These are phyloP conservation scores for Apostichopus parvimensis DNA, from an alignment of 35 echinoderm and acorn worm genomes.

Conservation along the genomic window DNA sequence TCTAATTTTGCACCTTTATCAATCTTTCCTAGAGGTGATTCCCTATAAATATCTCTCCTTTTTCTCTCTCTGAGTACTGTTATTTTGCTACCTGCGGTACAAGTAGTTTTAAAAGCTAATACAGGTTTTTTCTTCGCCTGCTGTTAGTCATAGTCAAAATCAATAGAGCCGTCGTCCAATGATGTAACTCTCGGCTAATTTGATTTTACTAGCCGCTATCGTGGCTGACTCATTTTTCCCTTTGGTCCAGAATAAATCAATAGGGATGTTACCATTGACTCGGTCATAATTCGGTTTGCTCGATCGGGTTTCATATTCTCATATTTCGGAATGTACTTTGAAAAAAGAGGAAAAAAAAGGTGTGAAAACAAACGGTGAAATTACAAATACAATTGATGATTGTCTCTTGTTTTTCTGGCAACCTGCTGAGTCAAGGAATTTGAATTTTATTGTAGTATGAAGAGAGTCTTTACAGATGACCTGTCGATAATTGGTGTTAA, in stretches of 20 bases:
- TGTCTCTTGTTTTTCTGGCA: slow-evolving; percentile 2
- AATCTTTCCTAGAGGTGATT: neutral
- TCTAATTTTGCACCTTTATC: neutral
- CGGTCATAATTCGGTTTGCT: slow-evolving; percentile 4
- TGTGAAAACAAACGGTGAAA: slow-evolving; percentile 21
- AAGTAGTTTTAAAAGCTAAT: slow-evolving; percentile 24
- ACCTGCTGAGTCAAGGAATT: slow-evolving; percentile 2
- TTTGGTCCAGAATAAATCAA: slow-evolving; percentile 29
- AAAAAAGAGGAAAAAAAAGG: neutral
- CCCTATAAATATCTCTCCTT: neutral
- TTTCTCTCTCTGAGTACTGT: neutral
- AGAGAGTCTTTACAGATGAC: neutral
- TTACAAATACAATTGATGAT: slow-evolving; percentile 13
- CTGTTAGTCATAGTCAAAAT: slow-evolving; percentile 37
- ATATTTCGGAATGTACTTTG: slow-evolving; percentile 7
- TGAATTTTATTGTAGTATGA: neutral
- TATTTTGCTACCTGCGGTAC: neutral
- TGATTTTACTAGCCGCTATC: slow-evolving; percentile 3
- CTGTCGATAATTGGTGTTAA: neutral
- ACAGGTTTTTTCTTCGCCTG: neutral
- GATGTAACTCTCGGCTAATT: slow-evolving; percentile 37
- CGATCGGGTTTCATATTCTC: neutral
- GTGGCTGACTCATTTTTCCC: slow-evolving; percentile 22
- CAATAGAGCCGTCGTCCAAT: slow-evolving; percentile 29
- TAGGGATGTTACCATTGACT: slow-evolving; percentile 4